Conservation (phyloP, 2,113 vertebrate species). For the Poicephalus gulielmi region DNA sequence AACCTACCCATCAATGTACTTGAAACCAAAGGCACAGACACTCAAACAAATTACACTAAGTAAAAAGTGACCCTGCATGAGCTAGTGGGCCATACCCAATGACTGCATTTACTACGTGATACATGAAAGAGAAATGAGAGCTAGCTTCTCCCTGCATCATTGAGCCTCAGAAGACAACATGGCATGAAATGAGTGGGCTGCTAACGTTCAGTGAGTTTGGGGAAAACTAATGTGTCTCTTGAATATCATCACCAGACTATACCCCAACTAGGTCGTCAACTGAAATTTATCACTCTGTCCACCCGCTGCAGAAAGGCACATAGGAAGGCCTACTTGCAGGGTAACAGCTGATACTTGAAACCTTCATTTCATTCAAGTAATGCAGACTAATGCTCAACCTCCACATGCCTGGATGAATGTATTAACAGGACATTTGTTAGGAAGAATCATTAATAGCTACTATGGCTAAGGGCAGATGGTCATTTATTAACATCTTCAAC, state of each 20-base stretch:
- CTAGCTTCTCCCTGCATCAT: background rate
- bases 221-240: background rate
- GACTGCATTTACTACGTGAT: background rate
- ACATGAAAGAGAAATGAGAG: background rate
- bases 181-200: background rate
- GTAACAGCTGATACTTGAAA: background rate
- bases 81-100: background rate
- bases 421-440: background rate
- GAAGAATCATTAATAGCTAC: background rate
- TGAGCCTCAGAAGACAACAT: background rate
- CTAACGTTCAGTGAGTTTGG: background rate
- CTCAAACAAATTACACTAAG: background rate
- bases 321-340: background rate
- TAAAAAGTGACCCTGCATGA: background rate
- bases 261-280: background rate
- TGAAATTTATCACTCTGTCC: background rate
- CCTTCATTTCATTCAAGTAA: background rate
- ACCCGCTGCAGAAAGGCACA: background rate
- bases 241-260: background rate
- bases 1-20: background rate
- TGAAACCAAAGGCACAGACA: background rate
- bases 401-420: accelerated
- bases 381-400: background rate
- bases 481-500: background rate
- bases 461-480: background rate